phyloP scores from a whole-genome alignment of 2,113 vertebrate species.

The Paraplagusia blochii region DNA sequence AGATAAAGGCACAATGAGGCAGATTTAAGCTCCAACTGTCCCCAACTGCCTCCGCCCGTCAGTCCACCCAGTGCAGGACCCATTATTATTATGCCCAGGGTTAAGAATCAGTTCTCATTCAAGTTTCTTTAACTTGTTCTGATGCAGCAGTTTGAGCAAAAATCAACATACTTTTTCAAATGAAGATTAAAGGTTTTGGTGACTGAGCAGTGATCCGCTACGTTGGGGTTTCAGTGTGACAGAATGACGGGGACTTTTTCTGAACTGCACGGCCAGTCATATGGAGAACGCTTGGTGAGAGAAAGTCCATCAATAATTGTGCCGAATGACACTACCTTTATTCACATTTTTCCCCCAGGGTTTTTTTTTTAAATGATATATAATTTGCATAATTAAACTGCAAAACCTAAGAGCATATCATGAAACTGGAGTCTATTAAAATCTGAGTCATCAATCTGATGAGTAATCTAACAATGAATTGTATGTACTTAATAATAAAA shows the following conservation, averaged over 20 bases:
- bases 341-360: constrained; percentile 41
- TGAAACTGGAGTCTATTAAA: too few species aligned
- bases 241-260: constrained; percentile 60
- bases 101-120: too few species aligned
- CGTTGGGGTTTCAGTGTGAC: constrained; percentile 36
- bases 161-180: neutral
- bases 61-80: neutral
- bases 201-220: constrained; percentile 8
- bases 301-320: constrained; percentile 66
- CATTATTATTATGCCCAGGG: too few species aligned
- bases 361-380: constrained; percentile 35
- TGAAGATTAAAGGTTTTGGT: constrained; percentile 3
- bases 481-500: too few species aligned
- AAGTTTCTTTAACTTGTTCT: neutral
- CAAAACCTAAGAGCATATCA: neutral
- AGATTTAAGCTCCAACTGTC: neutral
- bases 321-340: constrained; percentile 39
- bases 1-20: neutral
- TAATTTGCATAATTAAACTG: constrained; percentile 1
- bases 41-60: neutral
- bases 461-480: too few species aligned
- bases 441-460: too few species aligned
- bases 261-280: constrained; percentile 54
- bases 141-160: neutral
- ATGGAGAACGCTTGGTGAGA: constrained; percentile 53